Base-by-base conservation (phyloP, 2,888 invertebrate genomes). In the Oscheius sp. region DNA sequence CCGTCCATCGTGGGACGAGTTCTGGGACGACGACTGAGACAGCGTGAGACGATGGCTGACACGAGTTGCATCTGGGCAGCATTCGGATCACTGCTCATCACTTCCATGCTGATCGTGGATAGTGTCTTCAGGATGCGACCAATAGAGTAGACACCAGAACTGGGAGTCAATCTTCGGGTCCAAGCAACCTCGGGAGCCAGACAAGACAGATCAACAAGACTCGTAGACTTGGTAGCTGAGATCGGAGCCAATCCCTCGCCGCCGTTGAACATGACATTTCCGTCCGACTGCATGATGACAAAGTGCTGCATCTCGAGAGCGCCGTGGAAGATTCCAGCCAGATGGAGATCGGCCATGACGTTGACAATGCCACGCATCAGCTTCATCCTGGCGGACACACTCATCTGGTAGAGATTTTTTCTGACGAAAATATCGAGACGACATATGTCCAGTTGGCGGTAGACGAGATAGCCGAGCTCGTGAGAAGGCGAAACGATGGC, bases 161-260 rank as follows among this genome's bases (percentile, higher is more conserved):
- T 29, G 11, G 70, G 59, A 33, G 58, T 58, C 29, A 70, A 58
- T 21, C 48, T 35, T 47, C 70, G n/a, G 33, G 70, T 47, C 58
- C 58, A 59, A 13, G 70, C 58, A 7, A 59, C 70, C 21, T 70
- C 70, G 21, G 70, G 70, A 21, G 70, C 70, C 70, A 70, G 35
- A 10, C 35, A 42, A 4, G 48, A 5, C 33, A 48, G 58, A 32
- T 70, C 48, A 13, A 58, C 58, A 42, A 47, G 1, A 13, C 29
- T 48, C 48, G 57, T 33, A 13, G 37, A 35, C 55, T 68, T 68
- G 11, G 2, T 13, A 2, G 47, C 29, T 2, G 58, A 5, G 10
- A 47, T 47, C 11, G 59, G 70, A 3, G 48, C 70, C 47, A 70
- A 47, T 47, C 59, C 70, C 2, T 59, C 70, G 35, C 48, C 59